Evolutionary conservation across 1,140 invertebrate genomes (phyloP).

Genomic region (Tetramorium parvispinum): DNA sequence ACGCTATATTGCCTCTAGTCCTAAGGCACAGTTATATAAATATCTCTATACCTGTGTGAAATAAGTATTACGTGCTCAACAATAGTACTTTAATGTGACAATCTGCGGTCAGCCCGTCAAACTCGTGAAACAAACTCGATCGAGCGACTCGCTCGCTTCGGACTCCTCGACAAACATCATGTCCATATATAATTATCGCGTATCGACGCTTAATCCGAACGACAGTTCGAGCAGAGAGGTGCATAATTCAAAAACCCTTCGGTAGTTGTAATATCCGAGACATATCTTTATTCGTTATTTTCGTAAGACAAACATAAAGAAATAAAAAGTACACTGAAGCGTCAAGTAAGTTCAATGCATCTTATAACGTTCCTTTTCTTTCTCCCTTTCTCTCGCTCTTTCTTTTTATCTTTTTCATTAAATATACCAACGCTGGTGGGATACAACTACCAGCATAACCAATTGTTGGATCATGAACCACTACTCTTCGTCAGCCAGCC

Average conservation of each 20-base stretch:
- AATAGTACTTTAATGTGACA: slow-evolving; percentile 52
- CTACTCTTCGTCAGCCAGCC: slow-evolving; percentile 69
- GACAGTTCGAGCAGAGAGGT: slow-evolving; percentile 63
- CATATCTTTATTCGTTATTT: slow-evolving; percentile 79
- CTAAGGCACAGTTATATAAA: slow-evolving; percentile 70
- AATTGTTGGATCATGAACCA: slow-evolving; percentile 69
- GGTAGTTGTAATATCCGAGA: slow-evolving; percentile 72
- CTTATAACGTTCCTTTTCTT: slow-evolving; percentile 55
- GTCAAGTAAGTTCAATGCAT: slow-evolving; percentile 75
- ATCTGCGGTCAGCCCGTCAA: slow-evolving; percentile 12
- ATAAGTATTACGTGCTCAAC: slow-evolving; percentile 64
- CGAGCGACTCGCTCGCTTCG: neutral
- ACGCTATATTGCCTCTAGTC: slow-evolving; percentile 59
- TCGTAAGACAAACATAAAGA: slow-evolving; percentile 81
- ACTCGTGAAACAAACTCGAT: neutral
- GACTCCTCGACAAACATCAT: slow-evolving; percentile 26
- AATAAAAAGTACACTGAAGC: slow-evolving; percentile 81
- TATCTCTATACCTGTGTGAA: slow-evolving; percentile 53
- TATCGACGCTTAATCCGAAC: slow-evolving; percentile 14
- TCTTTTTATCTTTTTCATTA: slow-evolving; percentile 57
- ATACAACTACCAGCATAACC: slow-evolving; percentile 65
- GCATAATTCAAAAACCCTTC: slow-evolving; percentile 75
- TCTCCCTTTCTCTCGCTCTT: neutral
- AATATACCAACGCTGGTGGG: slow-evolving; percentile 69
- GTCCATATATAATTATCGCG: slow-evolving; percentile 46